Evolutionary conservation across 1,140 invertebrate genomes (phyloP).

Genomic region (Sesamia nonagrioides): DNA sequence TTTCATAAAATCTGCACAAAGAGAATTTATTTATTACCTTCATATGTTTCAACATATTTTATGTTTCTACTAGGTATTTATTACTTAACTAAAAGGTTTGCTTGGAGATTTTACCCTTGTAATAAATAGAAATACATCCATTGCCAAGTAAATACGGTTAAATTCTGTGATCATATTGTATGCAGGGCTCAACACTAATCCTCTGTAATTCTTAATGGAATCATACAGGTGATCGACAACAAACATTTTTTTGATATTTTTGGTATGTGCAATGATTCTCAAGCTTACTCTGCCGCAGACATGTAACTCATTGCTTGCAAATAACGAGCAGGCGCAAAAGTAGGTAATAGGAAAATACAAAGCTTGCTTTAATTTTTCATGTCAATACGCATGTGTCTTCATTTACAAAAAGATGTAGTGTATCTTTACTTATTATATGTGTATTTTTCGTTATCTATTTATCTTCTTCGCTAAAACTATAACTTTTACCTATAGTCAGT

Average conservation of each 20-base stretch:
- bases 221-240: slow-evolving; percentile 76
- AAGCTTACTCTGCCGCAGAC: slow-evolving; percentile 50
- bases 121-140: neutral
- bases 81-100: neutral
- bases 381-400: too few species aligned
- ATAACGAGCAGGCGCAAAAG: neutral
- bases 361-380: too few species aligned
- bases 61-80: too few species aligned
- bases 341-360: neutral
- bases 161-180: slow-evolving; percentile 18
- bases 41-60: too few species aligned
- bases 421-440: too few species aligned
- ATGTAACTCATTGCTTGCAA: slow-evolving; percentile 10
- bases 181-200: slow-evolving; percentile 62
- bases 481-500: neutral
- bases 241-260: slow-evolving; percentile 68
- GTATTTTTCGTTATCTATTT: too few species aligned
- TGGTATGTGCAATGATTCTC: slow-evolving; percentile 50
- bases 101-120: neutral
- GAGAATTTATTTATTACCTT: too few species aligned
- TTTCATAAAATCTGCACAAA: too few species aligned
- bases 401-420: too few species aligned
- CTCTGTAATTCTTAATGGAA: slow-evolving; percentile 79
- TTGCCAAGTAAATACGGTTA: neutral
- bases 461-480: too few species aligned